Base-by-base conservation (phyloP, 23 tunicate species). In the Botrylloides violaceus region DNA sequence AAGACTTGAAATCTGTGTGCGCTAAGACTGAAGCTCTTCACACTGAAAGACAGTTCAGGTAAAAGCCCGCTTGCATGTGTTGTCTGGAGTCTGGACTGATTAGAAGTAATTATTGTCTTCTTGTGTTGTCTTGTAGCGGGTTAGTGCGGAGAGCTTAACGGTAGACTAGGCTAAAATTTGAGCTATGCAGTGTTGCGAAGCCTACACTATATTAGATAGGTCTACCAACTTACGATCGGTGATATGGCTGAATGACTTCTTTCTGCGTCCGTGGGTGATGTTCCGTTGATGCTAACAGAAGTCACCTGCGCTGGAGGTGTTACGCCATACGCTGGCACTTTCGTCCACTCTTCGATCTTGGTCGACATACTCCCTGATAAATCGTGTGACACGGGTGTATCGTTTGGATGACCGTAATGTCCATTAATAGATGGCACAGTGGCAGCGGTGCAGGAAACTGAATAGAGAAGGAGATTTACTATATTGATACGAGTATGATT, bases 251-350 rank as follows among this genome's bases (percentile, higher is more conserved):
- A 19, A 68, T 68, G 74, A 34, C 33, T 49, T 36, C 81, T 88
- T 18, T 78, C 88, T 32, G 66, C 29, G 7, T 68, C 58, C 27
- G 27, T 68, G 24, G 58, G 26, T 12, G 74, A 36, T 4, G 49
- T 36, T 43, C 84, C 88, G 34, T 82, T 79, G 19, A 88, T 34
- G 26, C 72, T 63, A 0, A 88, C 96, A 4, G 96, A 71, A 3
- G 96, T 88, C 31, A 66, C 96, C 77, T 88, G 96, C 2, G 88
- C 85, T 6, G 96, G 96, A 15, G 87, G 96, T 9, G 96, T 78
- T 27, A 88, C 84, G 1, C 96, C 96, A 53, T 88, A 88, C 19
- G 96, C 77, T 4, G 96, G 86, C 48, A 73, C 70, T 23, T 59
- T 66, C 49, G 58, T 71, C 96, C 96, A 88, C 58, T 88, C 96